Conservation (phyloP, 2,113 vertebrate genomes). For the Balaeniceps rex region DNA sequence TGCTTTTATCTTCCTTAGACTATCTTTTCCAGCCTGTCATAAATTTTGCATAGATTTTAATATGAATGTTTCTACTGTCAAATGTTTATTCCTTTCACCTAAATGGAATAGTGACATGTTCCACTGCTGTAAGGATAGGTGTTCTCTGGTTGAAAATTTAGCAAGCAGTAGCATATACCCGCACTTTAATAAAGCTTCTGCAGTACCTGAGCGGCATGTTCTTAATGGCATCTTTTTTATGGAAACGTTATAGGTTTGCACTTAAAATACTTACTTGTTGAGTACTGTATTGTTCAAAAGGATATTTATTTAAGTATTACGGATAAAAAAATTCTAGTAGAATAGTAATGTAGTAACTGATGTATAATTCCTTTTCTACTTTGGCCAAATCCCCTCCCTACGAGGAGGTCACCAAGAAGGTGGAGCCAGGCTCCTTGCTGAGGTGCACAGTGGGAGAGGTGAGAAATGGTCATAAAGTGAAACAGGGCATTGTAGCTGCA, state of each 20-base stretch:
- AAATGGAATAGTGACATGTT: accelerated
- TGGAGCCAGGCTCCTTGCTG: neutral
- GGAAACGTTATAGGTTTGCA: neutral
- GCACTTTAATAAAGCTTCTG: neutral
- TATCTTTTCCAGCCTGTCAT: neutral
- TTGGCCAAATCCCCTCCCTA: neutral
- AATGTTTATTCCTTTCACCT: neutral
- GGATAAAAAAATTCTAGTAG: neutral
- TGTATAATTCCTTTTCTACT: neutral
- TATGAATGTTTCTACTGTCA: neutral
- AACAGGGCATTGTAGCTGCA: neutral
- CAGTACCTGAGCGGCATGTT: neutral
- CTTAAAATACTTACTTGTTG: neutral
- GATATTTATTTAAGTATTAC: neutral
- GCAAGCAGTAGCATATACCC: neutral
- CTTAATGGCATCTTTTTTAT: neutral
- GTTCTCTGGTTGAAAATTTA: neutral
- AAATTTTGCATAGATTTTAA: neutral
- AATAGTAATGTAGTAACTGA: neutral
- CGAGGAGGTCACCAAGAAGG: too few species aligned
- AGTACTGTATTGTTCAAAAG: neutral
- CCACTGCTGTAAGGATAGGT: neutral
- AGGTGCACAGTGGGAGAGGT: too few species aligned
- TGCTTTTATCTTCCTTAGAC: neutral
- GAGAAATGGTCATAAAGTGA: neutral